These are phyloP conservation scores for Carassius auratus DNA, from an alignment of 2,113 vertebrate species.

Conservation along the genomic window DNA sequence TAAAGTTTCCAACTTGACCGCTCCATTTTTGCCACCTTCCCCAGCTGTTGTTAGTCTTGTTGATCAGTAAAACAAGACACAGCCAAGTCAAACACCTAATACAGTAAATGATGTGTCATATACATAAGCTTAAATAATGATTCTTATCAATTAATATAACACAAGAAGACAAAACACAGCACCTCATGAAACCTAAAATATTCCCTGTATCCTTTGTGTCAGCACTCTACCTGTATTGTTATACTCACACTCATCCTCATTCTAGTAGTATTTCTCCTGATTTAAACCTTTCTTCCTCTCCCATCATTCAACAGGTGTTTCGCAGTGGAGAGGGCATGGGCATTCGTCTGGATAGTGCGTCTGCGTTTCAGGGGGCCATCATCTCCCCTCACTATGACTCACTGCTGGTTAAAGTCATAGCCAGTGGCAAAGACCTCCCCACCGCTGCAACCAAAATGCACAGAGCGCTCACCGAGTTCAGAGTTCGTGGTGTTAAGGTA, in stretches of 20 bases:
- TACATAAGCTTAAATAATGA: not conserved
- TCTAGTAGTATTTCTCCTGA: not conserved
- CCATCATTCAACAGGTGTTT: constrained; percentile 81
- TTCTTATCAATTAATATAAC: not conserved
- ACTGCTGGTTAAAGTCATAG: constrained; percentile 91
- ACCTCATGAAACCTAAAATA: not conserved
- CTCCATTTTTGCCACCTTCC: not conserved
- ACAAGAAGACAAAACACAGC: not conserved
- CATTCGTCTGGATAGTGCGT: constrained; percentile 91
- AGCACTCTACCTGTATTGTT: constrained; percentile 9
- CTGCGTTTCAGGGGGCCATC: constrained; percentile 89
- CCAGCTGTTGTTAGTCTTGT: not conserved
- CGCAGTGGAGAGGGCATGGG: constrained; percentile 93
- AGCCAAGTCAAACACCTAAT: too few relatives aligned
- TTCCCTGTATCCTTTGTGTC: not conserved
- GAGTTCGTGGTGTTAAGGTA: constrained; percentile 94
- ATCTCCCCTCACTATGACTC: constrained; percentile 95
- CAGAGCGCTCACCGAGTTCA: constrained; percentile 88
- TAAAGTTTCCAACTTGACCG: not conserved
- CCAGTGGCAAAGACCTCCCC: constrained; percentile 87
- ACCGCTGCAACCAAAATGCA: constrained; percentile 89
- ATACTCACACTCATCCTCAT: not conserved
- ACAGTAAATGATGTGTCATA: not conserved
- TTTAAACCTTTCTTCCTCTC: not conserved
- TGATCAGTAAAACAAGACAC: not conserved